Conservation (phyloP, 2,113 vertebrate species). For the Indicator maculatus region DNA sequence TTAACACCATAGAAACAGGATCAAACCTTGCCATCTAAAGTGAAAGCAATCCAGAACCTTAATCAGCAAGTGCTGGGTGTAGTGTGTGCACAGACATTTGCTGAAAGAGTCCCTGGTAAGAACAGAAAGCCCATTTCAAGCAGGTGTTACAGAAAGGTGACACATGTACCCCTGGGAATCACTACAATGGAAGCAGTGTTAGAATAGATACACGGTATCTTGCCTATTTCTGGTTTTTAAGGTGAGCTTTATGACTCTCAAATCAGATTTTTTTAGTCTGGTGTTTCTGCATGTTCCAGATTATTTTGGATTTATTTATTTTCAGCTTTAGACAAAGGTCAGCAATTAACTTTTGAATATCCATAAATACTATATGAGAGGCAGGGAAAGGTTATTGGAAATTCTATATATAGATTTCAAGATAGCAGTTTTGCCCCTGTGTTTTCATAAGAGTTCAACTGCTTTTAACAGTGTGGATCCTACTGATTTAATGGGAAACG, state of each 20-base stretch:
- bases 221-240: not conserved
- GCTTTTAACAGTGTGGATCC: not conserved
- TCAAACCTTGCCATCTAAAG: slow-evolving; percentile 46
- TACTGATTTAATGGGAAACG: slow-evolving; percentile 11
- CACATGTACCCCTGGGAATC: accelerated
- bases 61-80: not conserved
- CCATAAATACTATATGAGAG: not conserved
- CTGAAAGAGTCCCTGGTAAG: not conserved
- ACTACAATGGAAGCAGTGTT: not conserved
- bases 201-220: not conserved
- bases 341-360: not conserved
- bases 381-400: not conserved
- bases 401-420: not conserved
- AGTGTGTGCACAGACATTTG: not conserved
- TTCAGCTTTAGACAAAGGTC: not conserved
- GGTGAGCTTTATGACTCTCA: not conserved
- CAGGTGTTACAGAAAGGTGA: not conserved
- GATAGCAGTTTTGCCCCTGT: not conserved
- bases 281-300: not conserved
- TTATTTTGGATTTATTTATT: not conserved
- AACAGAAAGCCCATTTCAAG: not conserved
- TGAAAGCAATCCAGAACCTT: not conserved
- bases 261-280: not conserved
- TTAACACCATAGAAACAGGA: slow-evolving; percentile 62
- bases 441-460: not conserved